Conservation (phyloP, 2,113 vertebrate genomes). For the Tragulus kanchil region DNA sequence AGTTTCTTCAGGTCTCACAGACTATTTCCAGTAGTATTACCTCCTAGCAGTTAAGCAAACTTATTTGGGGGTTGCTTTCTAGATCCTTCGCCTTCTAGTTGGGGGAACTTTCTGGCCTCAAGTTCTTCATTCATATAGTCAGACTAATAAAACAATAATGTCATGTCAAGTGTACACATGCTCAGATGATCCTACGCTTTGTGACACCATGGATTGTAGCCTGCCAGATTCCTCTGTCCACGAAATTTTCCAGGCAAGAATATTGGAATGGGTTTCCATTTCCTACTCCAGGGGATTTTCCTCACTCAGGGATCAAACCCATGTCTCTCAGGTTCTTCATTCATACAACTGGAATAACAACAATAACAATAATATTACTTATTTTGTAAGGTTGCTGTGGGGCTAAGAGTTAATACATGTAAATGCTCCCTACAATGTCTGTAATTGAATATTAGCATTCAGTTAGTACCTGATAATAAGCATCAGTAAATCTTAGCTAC, state of each 20-base stretch:
- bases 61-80: background rate
- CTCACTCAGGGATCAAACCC: too few species aligned
- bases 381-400: background rate
- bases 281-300: too few species aligned
- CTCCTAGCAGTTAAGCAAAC: background rate
- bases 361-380: background rate
- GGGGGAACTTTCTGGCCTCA: background rate
- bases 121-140: background rate
- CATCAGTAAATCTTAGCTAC: background rate
- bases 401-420: background rate
- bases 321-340: background rate
- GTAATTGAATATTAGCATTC: background rate
- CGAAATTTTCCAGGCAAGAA: too few species aligned
- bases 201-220: too few species aligned
- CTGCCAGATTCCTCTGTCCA: too few species aligned
- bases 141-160: background rate
- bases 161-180: too few species aligned
- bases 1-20: background rate
- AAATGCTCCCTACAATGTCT: background rate
- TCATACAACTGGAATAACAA: background rate
- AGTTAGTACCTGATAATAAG: background rate
- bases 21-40: background rate
- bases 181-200: too few species aligned
- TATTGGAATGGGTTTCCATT: too few species aligned
- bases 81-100: background rate